phyloP scores from a whole-genome alignment of 1,140 invertebrate species.

The Neodiprion fabricii region DNA sequence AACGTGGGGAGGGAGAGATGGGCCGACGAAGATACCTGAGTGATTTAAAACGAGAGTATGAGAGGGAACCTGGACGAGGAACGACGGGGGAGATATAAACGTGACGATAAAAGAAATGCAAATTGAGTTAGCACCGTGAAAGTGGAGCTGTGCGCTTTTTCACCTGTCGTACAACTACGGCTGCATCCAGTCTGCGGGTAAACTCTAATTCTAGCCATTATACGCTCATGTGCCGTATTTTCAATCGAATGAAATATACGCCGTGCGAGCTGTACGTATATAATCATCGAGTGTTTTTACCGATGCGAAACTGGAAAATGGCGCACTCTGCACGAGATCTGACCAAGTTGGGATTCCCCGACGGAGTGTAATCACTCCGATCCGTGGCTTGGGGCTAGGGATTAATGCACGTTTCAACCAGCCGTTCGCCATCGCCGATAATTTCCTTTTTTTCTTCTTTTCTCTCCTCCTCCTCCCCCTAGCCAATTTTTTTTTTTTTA shows the following conservation, averaged over 20 bases:
- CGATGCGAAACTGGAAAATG: not conserved
- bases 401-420: not conserved
- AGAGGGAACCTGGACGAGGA: not conserved
- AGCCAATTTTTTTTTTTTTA: not conserved
- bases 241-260: no score
- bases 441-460: not conserved
- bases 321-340: not conserved
- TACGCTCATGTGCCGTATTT: no score
- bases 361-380: not conserved
- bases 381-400: not conserved
- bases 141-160: not conserved
- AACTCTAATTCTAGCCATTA: no score
- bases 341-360: not conserved
- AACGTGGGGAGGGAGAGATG: not conserved
- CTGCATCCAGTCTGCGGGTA: no score
- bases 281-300: no score
- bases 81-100: not conserved
- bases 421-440: not conserved
- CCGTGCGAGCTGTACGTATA: no score
- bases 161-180: not conserved
- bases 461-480: not conserved
- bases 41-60: not conserved
- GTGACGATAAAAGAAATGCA: constrained; percentile 7
- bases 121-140: not conserved
- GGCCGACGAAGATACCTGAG: not conserved